phyloP scores from a whole-genome alignment of 1,140 invertebrate genomes.

The Polypedilum pembai region DNA sequence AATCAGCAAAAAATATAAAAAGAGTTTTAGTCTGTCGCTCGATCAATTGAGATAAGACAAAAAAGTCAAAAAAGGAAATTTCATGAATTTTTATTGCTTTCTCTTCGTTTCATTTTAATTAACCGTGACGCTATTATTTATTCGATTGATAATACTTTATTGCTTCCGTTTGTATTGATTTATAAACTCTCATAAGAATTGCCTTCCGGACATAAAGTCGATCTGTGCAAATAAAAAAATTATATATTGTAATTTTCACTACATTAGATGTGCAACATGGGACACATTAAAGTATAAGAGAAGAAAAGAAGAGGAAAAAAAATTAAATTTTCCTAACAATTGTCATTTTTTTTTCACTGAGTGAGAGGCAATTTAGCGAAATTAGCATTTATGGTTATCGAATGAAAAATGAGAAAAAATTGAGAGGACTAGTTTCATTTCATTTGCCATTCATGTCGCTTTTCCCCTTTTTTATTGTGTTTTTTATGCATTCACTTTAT shows the following conservation, averaged over 20 bases:
- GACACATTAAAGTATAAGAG: background rate
- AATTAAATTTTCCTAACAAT: background rate
- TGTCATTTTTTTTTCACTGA: background rate
- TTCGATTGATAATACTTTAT: background rate
- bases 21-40: background rate
- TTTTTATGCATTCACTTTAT: no score
- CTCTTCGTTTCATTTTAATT: background rate
- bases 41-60: background rate
- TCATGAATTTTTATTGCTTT: slow-evolving; percentile 13
- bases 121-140: slow-evolving; percentile 2
- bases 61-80: background rate
- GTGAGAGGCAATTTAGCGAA: slow-evolving; percentile 17
- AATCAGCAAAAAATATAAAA: background rate
- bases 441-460: background rate
- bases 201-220: background rate
- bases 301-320: background rate
- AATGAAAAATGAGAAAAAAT: background rate
- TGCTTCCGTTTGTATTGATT: slow-evolving; percentile 16
- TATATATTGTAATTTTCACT: background rate
- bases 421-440: slow-evolving; percentile 17
- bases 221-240: background rate
- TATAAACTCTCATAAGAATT: background rate
- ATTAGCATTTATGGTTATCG: slow-evolving; percentile 23
- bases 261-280: slow-evolving; percentile 23
- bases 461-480: background rate